Percentiles rank a stretch among this genome's conserved stretches.
Evolutionary conservation across 1,140 invertebrate species (phyloP).

Genomic region (Zaprionus gabonicus): DNA sequence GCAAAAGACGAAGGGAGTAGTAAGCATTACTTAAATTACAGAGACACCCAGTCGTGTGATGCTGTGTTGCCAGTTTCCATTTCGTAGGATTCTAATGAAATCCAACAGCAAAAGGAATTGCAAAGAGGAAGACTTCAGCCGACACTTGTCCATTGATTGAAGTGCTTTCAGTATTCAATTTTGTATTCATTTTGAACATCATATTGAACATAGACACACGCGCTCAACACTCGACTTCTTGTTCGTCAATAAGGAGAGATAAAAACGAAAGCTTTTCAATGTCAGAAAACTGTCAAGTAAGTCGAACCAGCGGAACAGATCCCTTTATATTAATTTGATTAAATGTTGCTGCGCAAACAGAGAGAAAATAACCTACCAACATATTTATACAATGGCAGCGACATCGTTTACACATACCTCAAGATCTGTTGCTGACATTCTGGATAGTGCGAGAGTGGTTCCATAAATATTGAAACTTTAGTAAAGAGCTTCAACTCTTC

Average conservation of each 20-base stretch:
- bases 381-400: slow-evolving; percentile 19
- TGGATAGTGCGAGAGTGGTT: background rate
- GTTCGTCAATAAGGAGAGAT: slow-evolving; percentile 58
- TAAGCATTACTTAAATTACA: background rate
- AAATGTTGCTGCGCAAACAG: slow-evolving; percentile 66
- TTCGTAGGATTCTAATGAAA: background rate
- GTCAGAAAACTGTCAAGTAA: slow-evolving; percentile 61
- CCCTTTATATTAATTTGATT: slow-evolving; percentile 70
- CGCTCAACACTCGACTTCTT: slow-evolving; percentile 23
- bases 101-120: background rate
- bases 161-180: slow-evolving; percentile 45
- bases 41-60: background rate
- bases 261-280: slow-evolving; percentile 58
- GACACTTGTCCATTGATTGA: slow-evolving; percentile 21
- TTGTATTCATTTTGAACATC: slow-evolving; percentile 39
- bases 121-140: slow-evolving; percentile 8
- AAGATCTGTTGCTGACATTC: background rate
- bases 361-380: slow-evolving; percentile 59
- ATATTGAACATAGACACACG: background rate
- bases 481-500: background rate
- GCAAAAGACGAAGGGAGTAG: background rate
- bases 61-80: background rate
- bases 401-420: slow-evolving; percentile 29
- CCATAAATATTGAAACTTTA: background rate
- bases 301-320: slow-evolving; percentile 6